Conservation (phyloP, 2,113 vertebrate species). For the Corvus hawaiiensis region DNA sequence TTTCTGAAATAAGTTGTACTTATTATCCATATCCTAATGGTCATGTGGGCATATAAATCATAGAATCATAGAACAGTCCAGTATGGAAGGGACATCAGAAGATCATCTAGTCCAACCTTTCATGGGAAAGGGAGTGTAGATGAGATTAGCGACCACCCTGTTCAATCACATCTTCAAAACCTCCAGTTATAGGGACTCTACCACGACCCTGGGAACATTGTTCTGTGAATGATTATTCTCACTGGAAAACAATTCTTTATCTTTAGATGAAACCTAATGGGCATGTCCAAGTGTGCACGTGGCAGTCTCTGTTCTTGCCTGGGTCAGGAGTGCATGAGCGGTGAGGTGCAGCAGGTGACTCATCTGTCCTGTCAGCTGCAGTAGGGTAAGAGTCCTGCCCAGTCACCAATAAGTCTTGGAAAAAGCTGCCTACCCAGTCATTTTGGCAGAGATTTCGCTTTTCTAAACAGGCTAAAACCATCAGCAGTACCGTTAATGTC, state of each 20-base stretch:
- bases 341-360: neutral
- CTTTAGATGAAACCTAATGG: neutral
- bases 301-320: neutral
- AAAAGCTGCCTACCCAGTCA: neutral
- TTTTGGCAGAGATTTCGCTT: neutral
- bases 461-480: neutral
- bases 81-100: neutral
- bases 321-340: neutral
- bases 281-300: fast-evolving
- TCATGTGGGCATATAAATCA: neutral
- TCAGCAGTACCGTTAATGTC: neutral
- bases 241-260: neutral
- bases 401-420: neutral
- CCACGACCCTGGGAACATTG: neutral
- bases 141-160: neutral
- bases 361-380: neutral
- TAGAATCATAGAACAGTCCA: neutral
- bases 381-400: neutral
- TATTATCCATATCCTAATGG: neutral
- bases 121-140: neutral
- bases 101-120: neutral
- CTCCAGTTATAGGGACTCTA: neutral
- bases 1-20: neutral
- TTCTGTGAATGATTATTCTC: neutral
- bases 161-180: neutral